Conservation (phyloP, 1,140 invertebrate genomes). For the Aphis craccivora region DNA sequence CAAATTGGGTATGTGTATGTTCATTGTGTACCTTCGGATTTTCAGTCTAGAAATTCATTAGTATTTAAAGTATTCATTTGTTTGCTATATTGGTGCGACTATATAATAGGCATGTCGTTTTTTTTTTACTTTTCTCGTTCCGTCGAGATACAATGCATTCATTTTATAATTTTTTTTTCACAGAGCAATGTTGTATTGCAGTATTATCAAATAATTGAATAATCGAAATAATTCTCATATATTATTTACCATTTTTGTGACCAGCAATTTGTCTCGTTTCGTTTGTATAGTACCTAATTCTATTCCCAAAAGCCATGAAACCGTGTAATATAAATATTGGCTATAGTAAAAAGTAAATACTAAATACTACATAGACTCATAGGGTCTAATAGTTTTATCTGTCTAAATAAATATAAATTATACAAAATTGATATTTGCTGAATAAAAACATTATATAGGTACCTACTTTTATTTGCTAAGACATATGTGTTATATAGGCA, state of each 20-base stretch:
- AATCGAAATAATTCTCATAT: not conserved
- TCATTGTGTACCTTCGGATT: not conserved
- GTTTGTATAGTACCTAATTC: not conserved
- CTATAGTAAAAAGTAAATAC: not conserved
- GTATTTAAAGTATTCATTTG: slow-evolving; percentile 36
- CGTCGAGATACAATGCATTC: not conserved
- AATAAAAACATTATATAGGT: not conserved
- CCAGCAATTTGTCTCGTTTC: not conserved
- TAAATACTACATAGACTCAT: not conserved
- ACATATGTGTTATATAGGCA: too few species aligned
- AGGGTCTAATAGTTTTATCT: not conserved
- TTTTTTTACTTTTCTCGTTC: not conserved
- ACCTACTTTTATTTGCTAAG: not conserved
- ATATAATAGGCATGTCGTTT: not conserved
- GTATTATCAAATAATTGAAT: not conserved
- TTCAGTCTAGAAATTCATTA: slow-evolving; percentile 28
- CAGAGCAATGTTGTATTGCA: not conserved
- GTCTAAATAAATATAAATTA: not conserved
- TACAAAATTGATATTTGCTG: not conserved
- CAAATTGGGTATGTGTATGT: not conserved
- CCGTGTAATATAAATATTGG: not conserved
- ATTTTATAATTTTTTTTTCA: slow-evolving; percentile 9
- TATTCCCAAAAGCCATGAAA: not conserved
- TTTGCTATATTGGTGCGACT: not conserved
- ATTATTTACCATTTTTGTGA: not conserved